A percentile compares a stretch with the other conserved stretches of the same genome.
Conservation (phyloP, 2,888 invertebrate genomes). For the Chydorus sphaericus region DNA sequence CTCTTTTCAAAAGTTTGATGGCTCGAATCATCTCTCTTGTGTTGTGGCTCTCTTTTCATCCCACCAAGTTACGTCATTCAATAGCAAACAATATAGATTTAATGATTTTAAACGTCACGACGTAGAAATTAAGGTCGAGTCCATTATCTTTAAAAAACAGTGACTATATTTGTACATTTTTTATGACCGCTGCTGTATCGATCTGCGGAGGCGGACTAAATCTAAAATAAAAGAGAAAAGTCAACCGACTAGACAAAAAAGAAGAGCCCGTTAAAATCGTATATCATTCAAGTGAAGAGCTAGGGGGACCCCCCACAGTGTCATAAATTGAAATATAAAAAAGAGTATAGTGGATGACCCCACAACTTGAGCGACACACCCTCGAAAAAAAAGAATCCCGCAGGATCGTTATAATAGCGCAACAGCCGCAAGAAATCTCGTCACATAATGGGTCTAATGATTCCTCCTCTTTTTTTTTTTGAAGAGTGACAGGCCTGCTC, state of each 20-base stretch:
- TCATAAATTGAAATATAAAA: background rate
- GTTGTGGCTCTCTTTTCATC: too few species aligned
- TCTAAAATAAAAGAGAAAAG: background rate
- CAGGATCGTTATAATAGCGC: too few species aligned
- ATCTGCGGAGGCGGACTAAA: background rate
- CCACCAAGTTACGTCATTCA: too few species aligned
- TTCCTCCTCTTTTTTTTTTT: too few species aligned
- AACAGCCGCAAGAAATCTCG: too few species aligned
- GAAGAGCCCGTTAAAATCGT: background rate
- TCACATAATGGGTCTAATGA: too few species aligned
- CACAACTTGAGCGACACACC: background rate
- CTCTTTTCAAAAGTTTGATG: constrained; percentile 1
- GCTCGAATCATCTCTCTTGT: constrained; percentile 1
- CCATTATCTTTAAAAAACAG: too few species aligned
- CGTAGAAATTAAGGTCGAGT: too few species aligned
- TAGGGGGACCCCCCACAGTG: constrained; percentile 6
- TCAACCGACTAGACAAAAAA: background rate
- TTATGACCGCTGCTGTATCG: too few species aligned
- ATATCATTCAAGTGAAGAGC: constrained; percentile 1
- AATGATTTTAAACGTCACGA: too few species aligned
- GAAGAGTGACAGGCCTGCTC: too few species aligned
- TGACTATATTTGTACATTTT: background rate
- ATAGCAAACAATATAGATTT: too few species aligned
- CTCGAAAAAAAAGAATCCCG: background rate
- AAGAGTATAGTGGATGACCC: background rate